Conservation (phyloP, 35 echinoderm and acorn worm species). For the Apostichopus californicus region DNA sequence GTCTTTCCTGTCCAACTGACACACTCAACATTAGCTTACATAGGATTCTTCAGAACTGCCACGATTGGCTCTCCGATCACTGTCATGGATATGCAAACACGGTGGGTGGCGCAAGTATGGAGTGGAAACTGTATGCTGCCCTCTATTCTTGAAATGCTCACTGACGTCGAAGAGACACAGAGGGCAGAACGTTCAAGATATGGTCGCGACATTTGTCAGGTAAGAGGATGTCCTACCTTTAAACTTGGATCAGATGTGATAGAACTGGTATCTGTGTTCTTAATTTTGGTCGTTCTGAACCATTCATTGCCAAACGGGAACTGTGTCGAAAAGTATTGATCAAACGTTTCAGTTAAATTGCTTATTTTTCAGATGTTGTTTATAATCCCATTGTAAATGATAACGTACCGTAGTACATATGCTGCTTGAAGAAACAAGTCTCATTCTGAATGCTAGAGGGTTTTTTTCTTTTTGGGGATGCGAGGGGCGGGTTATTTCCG, state of each 20-base stretch:
- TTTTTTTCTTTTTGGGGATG: no score
- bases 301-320: not conserved
- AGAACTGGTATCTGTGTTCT: not conserved
- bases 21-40: constrained; percentile 64
- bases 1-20: constrained; percentile 57
- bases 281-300: not conserved
- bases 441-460: no score
- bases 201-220: not conserved
- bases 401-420: no score
- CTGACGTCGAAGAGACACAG: constrained; percentile 18
- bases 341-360: no score
- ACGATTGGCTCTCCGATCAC: constrained; percentile 39
- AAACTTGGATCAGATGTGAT: not conserved
- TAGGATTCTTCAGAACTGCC: constrained; percentile 45
- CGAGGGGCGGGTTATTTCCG: no score
- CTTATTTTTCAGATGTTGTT: no score
- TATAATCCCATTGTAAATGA: no score
- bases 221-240: not conserved
- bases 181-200: not conserved
- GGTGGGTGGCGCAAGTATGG: constrained; percentile 66
- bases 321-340: not conserved
- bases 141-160: constrained; percentile 26
- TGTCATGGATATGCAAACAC: constrained; percentile 60
- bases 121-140: constrained; percentile 61
- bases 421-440: no score